Conservation (phyloP, 2,797 vertebrate genomes). For the Darevskia nairensis region DNA sequence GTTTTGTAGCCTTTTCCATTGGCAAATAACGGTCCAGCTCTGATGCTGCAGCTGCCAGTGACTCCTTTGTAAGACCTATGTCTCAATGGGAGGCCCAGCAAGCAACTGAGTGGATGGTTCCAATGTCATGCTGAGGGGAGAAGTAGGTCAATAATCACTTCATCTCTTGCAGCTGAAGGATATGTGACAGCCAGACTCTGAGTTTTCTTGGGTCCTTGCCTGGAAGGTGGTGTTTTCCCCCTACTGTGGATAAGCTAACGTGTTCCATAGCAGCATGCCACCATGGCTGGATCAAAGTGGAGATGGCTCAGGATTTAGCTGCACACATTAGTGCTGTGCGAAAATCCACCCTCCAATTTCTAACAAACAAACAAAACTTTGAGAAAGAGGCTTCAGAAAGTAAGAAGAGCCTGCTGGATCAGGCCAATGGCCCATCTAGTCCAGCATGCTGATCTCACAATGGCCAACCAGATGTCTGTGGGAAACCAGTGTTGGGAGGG, state of each 20-base stretch:
- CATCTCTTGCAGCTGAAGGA: not conserved
- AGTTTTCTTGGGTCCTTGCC: not conserved
- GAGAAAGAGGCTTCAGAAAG: too few species aligned
- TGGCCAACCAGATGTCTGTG: too few species aligned
- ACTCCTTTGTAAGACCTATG: not conserved
- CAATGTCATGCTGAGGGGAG: not conserved
- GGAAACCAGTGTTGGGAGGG: too few species aligned
- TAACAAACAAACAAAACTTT: too few species aligned
- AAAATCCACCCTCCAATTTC: too few species aligned
- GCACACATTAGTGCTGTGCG: too few species aligned
- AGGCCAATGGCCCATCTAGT: too few species aligned
- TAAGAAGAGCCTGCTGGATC: too few species aligned
- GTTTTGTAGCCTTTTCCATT: not conserved
- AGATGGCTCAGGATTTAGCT: not conserved
- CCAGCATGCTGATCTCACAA: too few species aligned
- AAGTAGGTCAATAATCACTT: not conserved
- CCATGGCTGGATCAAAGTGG: not conserved
- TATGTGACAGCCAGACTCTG: too few species aligned
- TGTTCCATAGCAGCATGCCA: not conserved
- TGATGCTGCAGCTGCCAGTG: not conserved
- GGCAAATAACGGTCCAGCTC: not conserved
- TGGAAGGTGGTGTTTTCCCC: not conserved
- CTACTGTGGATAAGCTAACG: not conserved
- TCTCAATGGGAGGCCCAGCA: not conserved
- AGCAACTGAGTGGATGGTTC: not conserved